Conservation (phyloP, 2,113 vertebrate genomes). For the Copsychus sechellarum region DNA sequence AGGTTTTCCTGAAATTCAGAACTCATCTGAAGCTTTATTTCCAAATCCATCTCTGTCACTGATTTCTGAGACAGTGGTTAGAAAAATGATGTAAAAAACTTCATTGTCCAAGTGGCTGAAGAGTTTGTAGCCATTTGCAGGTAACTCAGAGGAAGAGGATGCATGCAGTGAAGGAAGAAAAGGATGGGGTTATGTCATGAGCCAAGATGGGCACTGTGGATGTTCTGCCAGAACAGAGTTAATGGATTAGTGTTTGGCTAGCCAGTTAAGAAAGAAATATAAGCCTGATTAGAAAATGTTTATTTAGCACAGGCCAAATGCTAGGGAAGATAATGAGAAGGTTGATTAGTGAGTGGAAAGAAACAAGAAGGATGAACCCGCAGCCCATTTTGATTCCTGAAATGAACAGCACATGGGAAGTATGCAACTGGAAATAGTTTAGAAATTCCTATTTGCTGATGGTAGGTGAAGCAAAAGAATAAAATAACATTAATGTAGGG, state of each 20-base stretch:
- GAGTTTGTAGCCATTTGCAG: neutral
- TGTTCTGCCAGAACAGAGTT: neutral
- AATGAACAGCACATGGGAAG: neutral
- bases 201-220: neutral
- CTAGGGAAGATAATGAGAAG: neutral
- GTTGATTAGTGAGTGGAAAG: neutral
- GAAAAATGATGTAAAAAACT: neutral
- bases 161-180: neutral
- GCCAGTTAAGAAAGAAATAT: neutral
- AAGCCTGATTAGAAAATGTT: neutral
- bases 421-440: neutral
- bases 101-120: neutral
- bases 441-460: neutral
- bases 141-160: neutral
- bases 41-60: rapidly evolving
- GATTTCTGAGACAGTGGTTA: neutral
- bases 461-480: neutral
- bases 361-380: neutral
- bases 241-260: neutral
- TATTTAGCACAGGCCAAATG: neutral
- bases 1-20: neutral
- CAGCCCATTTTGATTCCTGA: neutral
- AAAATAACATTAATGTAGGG: neutral
- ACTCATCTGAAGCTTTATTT: neutral
- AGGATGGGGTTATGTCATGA: neutral